A percentile compares a stretch with the other conserved stretches of the same genome.
These are phyloP conservation scores for Acrobasis repandana DNA, from an alignment of 2,888 invertebrate genomes.

Conservation along the genomic window DNA sequence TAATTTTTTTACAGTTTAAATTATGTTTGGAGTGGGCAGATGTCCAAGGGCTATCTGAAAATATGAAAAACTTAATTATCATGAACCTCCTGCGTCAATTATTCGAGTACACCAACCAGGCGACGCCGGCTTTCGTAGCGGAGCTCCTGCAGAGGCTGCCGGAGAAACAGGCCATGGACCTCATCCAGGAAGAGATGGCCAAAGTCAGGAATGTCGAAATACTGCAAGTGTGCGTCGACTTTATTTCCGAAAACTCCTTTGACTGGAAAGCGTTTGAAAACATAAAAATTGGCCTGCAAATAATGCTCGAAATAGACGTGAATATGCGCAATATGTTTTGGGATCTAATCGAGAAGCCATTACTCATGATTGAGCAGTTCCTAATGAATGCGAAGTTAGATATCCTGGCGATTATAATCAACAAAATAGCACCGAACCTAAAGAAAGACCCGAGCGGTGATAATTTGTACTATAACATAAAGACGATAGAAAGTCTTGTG, in stretches of 20 bases:
- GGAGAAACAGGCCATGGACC: conserved; percentile 79
- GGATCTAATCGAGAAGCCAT: conserved; percentile 86
- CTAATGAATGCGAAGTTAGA: conserved; percentile 93
- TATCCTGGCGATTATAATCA: conserved; percentile 83
- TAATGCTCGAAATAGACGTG: conserved; percentile 84
- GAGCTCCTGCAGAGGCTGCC: conserved; percentile 85
- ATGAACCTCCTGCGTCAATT: conserved; percentile 81
- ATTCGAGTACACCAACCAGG: conserved; percentile 78
- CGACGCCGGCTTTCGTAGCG: conserved; percentile 68
- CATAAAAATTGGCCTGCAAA: conserved; percentile 86
- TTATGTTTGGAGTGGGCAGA: conserved; percentile 88
- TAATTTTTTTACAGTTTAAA: conserved; percentile 75
- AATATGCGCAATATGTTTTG: conserved; percentile 84
- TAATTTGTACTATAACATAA: conserved; percentile 83
- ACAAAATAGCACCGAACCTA: conserved; percentile 76
- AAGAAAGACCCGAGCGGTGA: conserved; percentile 73
- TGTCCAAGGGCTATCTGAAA: conserved; percentile 82
- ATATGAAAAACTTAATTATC: conserved; percentile 79
- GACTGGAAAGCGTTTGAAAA: conserved; percentile 82
- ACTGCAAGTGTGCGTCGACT: conserved; percentile 85
- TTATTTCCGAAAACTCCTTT: conserved; percentile 79
- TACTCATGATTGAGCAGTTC: conserved; percentile 91
- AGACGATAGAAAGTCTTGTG: conserved; percentile 80
- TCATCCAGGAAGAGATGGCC: conserved; percentile 85
- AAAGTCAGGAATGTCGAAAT: conserved; percentile 84